These are phyloP conservation scores for Ceratosolen solmsi DNA, from an alignment of 1,140 invertebrate species.

Conservation along the genomic window DNA sequence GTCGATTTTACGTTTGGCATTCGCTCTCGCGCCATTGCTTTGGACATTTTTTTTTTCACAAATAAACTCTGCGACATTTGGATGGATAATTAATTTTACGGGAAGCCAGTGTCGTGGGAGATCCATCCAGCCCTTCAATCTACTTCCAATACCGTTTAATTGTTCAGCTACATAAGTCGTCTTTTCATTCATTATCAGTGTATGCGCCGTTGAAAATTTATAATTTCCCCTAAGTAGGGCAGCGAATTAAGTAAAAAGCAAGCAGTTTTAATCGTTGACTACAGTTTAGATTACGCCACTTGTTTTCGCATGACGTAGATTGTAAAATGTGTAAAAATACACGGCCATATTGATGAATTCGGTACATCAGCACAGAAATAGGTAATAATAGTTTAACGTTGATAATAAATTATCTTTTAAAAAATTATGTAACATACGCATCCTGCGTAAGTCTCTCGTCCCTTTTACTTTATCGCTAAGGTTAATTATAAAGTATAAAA, in stretches of 20 bases:
- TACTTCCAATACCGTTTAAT: too few relatives aligned
- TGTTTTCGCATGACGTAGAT: not conserved
- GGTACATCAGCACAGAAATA: too few relatives aligned
- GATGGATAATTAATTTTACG: too few relatives aligned
- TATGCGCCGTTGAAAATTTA: not conserved
- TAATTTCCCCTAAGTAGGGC: not conserved
- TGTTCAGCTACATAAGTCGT: too few relatives aligned
- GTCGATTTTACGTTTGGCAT: not conserved
- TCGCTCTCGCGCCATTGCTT: too few relatives aligned
- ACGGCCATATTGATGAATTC: not conserved
- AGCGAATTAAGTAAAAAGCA: conserved; percentile 5
- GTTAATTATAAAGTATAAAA: conserved; percentile 1
- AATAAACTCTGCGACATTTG: too few relatives aligned
- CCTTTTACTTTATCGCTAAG: not conserved
- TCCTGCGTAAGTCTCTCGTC: not conserved
- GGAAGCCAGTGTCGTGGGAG: too few relatives aligned
- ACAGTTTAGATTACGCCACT: not conserved
- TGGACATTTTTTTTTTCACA: too few relatives aligned
- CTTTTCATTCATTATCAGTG: too few relatives aligned
- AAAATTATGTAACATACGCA: not conserved
- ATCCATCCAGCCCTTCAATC: too few relatives aligned
- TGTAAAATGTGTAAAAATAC: not conserved
- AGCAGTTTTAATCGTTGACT: not conserved
- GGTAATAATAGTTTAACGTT: not conserved
- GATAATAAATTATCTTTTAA: not conserved